Conservation (phyloP, 1,140 invertebrate species). For the Potamilus streckersoni region DNA sequence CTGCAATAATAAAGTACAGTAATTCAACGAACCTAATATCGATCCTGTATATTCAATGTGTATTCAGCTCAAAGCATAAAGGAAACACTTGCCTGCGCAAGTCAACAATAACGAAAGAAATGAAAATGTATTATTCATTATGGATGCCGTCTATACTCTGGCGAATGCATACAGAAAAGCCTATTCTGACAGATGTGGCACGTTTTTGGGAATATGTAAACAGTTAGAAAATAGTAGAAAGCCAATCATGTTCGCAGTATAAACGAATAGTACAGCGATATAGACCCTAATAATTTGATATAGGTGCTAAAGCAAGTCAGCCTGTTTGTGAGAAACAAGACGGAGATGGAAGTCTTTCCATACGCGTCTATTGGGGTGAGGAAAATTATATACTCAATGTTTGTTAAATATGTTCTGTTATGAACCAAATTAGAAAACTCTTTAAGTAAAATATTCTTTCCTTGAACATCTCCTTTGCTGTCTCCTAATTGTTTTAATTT, state of each 20-base stretch:
- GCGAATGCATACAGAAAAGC: conserved; percentile 2
- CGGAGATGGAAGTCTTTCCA: neutral
- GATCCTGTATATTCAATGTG: no score
- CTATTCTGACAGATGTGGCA: neutral
- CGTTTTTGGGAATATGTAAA: neutral
- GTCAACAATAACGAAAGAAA: neutral
- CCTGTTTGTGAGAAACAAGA: neutral
- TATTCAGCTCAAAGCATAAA: no score
- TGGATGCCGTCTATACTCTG: conserved; percentile 22
- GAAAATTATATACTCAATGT: conserved; percentile 19
- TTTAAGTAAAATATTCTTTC: no score
- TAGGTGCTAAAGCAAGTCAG: conserved; percentile 1
- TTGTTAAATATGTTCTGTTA: no score
- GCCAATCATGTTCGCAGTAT: neutral
- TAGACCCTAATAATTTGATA: conserved; percentile 8
- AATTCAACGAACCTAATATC: no score
- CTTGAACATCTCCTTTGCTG: no score
- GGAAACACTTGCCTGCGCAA: no score
- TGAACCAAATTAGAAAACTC: no score
- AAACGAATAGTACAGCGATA: conserved; percentile 18
- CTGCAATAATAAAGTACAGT: no score
- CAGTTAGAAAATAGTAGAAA: neutral
- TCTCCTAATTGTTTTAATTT: no score
- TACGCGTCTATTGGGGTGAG: neutral
- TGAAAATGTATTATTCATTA: conserved; percentile 3